Base-by-base conservation (phyloP, 2,113 vertebrate genomes). In the Daubentonia madagascariensis region DNA sequence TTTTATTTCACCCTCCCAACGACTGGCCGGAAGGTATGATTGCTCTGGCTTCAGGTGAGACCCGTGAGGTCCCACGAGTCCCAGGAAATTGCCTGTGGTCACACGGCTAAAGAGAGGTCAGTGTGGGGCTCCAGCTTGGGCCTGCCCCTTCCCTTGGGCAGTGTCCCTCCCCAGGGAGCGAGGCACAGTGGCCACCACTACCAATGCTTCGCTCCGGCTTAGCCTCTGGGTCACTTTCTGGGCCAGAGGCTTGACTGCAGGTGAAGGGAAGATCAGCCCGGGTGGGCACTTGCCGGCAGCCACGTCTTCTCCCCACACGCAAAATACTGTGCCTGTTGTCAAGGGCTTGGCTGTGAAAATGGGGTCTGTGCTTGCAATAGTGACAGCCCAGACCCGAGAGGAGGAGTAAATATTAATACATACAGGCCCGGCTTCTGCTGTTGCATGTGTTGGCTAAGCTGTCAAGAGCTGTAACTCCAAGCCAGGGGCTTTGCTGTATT, bases 361-460 rank as follows among this genome's bases (percentile, higher is more conserved):
- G 37, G 40, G 65, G 52, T 23, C 54, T 43, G 75, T 20, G 7
- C 13, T 59, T 59, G 50, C 57, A 28, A 5, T 5, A 1, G 54
- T 10, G 8, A 48, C 17, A 32, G 79, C 63, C 22, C 32, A 16
- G 61, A 48, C 54, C 72, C 0, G 0, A 6, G 16, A 14, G 17
- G 48, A 61, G 68, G 54, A 3, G 30, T 32, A 37, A 8, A 20
- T 13, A 1, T 23, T 43, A 11, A 13, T 8, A 18, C 1, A 5
- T 52, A 1, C 18, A 14, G 11, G 50, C 76, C 30, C 1, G 23
- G 40, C 9, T 25, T 28, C 52, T 91, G 37, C 54, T 52, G 28
- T 11, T 0, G 2, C 0, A 0, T 0, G 0, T 1, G 14, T 32
- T 67, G 89, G 43, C 73, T 54, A 72, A 25, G 52, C 2, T 1